Base-by-base conservation (phyloP, 2,888 invertebrate genomes). In the Scaptomyza cyrtandrae region DNA sequence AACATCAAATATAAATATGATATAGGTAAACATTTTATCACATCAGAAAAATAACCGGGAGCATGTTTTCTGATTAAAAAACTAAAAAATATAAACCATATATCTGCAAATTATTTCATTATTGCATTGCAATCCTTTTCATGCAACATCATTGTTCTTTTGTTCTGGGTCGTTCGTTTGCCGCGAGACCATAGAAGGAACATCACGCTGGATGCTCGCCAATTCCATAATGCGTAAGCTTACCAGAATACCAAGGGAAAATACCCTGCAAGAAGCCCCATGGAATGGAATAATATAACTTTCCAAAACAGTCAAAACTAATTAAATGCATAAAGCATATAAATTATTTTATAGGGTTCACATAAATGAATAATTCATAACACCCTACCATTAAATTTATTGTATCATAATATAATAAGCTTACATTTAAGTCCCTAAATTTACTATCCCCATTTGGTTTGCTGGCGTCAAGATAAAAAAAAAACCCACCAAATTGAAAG, bases 141-240 rank as follows among this genome's bases (percentile, higher is more conserved):
- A 33, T 24, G 6, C 24, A 3, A 46, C 50, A 72, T 58, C 52
- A 63, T 58, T 45, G 54, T 77, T 54, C 53, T 55, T 43, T 75
- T 77, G 59, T 77, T 13, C 54, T 53, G 33, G 71, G 49, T 52
- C 29, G 43, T 56, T 29, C 7, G 58, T 41, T 56, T 65, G 53
- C 45, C 53, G 62, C 64, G 29, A 71, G 66, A 53, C 57, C 66
- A 46, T 57, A 73, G 57, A 60, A 67, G 65, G 44, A 50, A 58
- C 50, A 80, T 45, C 29, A 57, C 52, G 48, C 70, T 82, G 75
- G 84, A 71, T 37, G 31, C 41, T 60, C 48, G 84, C 84, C 84
- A 86, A 78, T 27, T 48, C 16, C 60, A 54, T 55, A 45, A 49
- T 59, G 57, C 67, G 31, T 46, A 59, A 52, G 29, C 6, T 7